These are phyloP conservation scores for Oryzaephilus surinamensis DNA, from an alignment of 1,140 invertebrate genomes.

Conservation along the genomic window DNA sequence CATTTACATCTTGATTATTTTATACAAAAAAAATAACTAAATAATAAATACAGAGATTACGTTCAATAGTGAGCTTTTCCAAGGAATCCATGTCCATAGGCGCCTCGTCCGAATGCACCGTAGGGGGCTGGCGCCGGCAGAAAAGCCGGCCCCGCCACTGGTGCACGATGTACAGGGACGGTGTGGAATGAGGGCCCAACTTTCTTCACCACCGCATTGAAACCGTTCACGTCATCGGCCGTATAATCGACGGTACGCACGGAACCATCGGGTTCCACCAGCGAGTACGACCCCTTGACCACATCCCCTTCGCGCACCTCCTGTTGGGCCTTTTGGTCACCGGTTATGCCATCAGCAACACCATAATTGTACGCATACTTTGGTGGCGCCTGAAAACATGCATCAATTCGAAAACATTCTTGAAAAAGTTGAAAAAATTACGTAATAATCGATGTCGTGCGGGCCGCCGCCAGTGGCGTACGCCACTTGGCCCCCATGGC, in stretches of 20 bases:
- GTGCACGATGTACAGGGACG: constrained; percentile 21
- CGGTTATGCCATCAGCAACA: constrained; percentile 42
- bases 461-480: constrained; percentile 26
- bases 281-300: constrained; percentile 51
- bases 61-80: neutral
- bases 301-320: constrained; percentile 47
- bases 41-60: neutral
- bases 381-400: constrained; percentile 37
- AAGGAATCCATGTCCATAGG: constrained; percentile 1
- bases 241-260: constrained; percentile 53
- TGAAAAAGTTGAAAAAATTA: constrained; percentile 1
- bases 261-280: constrained; percentile 54
- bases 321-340: constrained; percentile 44
- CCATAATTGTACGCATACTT: constrained; percentile 43
- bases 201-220: constrained; percentile 37
- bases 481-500: constrained; percentile 37
- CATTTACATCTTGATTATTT: neutral
- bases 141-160: constrained; percentile 5
- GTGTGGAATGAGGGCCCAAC: constrained; percentile 17
- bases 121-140: too few relatives aligned
- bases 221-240: constrained; percentile 43
- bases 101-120: neutral
- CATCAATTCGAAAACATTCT: neutral
- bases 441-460: constrained; percentile 20
- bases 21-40: neutral